A percentile compares a stretch with the other conserved stretches of the same genome.
These are phyloP conservation scores for Eulemur albifrons DNA, from an alignment of 2,797 vertebrate species.

Conservation along the genomic window DNA sequence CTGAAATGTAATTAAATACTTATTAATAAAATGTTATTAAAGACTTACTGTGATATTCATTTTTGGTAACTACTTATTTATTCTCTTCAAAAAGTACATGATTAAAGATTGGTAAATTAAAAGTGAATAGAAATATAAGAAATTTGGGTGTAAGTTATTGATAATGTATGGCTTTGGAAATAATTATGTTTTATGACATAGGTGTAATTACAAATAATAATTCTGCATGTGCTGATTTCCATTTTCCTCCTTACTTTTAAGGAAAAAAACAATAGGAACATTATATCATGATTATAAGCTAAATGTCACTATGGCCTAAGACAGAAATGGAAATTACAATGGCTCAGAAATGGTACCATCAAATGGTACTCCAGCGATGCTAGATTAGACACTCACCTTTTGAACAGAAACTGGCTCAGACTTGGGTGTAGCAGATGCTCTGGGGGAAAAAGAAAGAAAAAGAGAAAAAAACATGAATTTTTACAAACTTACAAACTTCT, in stretches of 20 bases:
- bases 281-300: conserved; percentile 41
- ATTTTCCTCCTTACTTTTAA: conserved; percentile 10
- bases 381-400: conserved; percentile 86
- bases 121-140: conserved; percentile 31
- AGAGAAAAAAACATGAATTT: neutral
- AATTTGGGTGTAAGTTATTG: neutral
- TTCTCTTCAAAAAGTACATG: conserved; percentile 13
- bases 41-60: neutral
- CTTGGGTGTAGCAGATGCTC: conserved; percentile 86
- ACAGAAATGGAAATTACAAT: conserved; percentile 58
- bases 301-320: conserved; percentile 11
- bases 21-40: conserved; percentile 16
- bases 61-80: conserved; percentile 25
- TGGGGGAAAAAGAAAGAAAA: conserved; percentile 82
- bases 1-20: neutral
- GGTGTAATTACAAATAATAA: conserved; percentile 25
- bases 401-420: conserved; percentile 85
- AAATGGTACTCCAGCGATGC: conserved; percentile 1
- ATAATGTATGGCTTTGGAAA: neutral
- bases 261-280: conserved; percentile 18
- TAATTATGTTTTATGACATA: neutral
- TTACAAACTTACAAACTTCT: neutral
- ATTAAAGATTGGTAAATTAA: conserved; percentile 29
- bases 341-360: neutral
- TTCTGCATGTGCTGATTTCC: neutral